phyloP scores from a whole-genome alignment of 2,113 vertebrate species.

The Cromileptes altivelis region DNA sequence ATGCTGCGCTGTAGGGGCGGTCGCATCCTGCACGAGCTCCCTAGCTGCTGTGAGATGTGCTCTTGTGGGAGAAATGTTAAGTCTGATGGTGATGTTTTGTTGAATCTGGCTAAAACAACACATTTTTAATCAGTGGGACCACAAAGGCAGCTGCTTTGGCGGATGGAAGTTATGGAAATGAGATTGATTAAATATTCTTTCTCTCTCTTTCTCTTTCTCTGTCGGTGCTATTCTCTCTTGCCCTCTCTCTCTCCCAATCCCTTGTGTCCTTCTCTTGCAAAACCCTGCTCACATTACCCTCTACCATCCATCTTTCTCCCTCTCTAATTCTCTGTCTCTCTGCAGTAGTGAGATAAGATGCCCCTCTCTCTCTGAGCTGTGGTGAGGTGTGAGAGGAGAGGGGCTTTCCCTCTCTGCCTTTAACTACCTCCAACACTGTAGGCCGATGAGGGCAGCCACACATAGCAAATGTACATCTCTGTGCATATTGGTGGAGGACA shows the following conservation, averaged over 20 bases:
- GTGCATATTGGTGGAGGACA: constrained; percentile 41
- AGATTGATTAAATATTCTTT: constrained; percentile 58
- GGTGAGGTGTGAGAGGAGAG: constrained; percentile 56
- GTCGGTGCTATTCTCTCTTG: constrained; percentile 1
- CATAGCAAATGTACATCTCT: constrained; percentile 46
- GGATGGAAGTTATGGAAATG: constrained; percentile 61
- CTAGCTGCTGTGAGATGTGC: constrained; percentile 12
- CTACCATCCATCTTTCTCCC: constrained; percentile 69
- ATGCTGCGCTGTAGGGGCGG: not conserved
- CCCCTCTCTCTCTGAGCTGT: constrained; percentile 61
- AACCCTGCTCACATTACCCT: constrained; percentile 59
- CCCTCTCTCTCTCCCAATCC: constrained; percentile 26
- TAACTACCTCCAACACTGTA: constrained; percentile 57
- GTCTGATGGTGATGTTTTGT: constrained; percentile 8
- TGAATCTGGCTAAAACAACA: constrained; percentile 15
- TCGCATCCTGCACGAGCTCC: constrained; percentile 1
- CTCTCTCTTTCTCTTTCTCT: constrained; percentile 25
- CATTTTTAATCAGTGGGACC: constrained; percentile 37
- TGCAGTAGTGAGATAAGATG: constrained; percentile 82
- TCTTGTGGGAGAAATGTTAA: not conserved
- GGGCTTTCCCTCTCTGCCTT: constrained; percentile 59
- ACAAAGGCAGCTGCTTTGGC: constrained; percentile 27
- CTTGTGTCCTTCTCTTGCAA: constrained; percentile 60
- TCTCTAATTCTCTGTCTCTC: constrained; percentile 70
- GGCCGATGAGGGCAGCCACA: constrained; percentile 45